A percentile compares a stretch with the other conserved stretches of the same genome.
These are phyloP conservation scores for Cheilosia vulpina DNA, from an alignment of 2,888 invertebrate species.

Conservation along the genomic window DNA sequence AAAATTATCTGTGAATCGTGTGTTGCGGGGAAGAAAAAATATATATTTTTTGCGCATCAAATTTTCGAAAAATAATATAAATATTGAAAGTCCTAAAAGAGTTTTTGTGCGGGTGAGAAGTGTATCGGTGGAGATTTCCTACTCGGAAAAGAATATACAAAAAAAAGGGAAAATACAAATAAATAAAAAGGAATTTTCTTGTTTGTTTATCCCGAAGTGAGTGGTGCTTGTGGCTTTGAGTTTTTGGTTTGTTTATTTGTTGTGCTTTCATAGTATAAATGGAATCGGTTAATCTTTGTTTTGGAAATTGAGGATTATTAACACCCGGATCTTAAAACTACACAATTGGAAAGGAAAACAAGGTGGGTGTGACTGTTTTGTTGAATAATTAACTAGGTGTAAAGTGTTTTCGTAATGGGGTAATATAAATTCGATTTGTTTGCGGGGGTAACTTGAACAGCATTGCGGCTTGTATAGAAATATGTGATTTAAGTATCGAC, in stretches of 20 bases:
- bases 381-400: neutral
- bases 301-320: slow-evolving; percentile 64
- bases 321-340: slow-evolving; percentile 49
- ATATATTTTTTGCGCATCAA: neutral
- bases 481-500: no score
- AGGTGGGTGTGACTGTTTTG: slow-evolving; percentile 55
- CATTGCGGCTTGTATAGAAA: no score
- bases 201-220: slow-evolving; percentile 60
- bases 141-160: slow-evolving; percentile 2
- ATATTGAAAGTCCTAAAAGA: slow-evolving; percentile 15
- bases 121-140: slow-evolving; percentile 34
- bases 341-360: slow-evolving; percentile 38
- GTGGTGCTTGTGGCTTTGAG: slow-evolving; percentile 43
- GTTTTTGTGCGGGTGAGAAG: slow-evolving; percentile 44
- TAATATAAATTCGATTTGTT: neutral
- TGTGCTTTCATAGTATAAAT: slow-evolving; percentile 49
- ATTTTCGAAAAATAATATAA: slow-evolving; percentile 1
- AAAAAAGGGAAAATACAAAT: slow-evolving; percentile 22
- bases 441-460: neutral
- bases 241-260: slow-evolving; percentile 47
- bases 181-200: slow-evolving; percentile 47
- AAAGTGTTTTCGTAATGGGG: neutral
- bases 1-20: slow-evolving; percentile 25
- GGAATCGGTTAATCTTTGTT: slow-evolving; percentile 35
- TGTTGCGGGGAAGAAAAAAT: neutral